A percentile compares a stretch with the other conserved stretches of the same genome.
Conservation (phyloP, 2,797 vertebrate genomes). For the Poecilia gillii region DNA sequence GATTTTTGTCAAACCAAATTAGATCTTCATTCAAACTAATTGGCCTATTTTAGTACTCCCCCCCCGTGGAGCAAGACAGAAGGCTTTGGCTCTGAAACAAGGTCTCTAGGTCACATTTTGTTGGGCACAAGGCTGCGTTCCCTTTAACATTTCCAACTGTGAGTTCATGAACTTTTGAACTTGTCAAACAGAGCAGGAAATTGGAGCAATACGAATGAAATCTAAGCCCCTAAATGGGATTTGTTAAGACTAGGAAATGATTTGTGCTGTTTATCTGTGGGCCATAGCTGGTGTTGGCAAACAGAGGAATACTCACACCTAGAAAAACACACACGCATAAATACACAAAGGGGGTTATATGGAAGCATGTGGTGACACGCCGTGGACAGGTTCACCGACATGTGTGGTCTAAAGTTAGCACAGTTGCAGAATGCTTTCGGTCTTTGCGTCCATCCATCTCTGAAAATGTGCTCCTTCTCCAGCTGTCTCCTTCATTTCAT, state of each 20-base stretch:
- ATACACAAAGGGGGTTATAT: slow-evolving; percentile 49
- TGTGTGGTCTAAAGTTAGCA: slow-evolving; percentile 81
- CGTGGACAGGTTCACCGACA: slow-evolving; percentile 74
- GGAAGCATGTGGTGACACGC: slow-evolving; percentile 72
- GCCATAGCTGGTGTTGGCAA: slow-evolving; percentile 38
- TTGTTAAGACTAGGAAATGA: slow-evolving; percentile 51
- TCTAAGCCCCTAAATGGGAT: slow-evolving; percentile 49
- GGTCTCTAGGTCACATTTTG: slow-evolving; percentile 75
- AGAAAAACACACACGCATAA: slow-evolving; percentile 1
- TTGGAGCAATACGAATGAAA: slow-evolving; percentile 68
- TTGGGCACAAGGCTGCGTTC: slow-evolving; percentile 64
- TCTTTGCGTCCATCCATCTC: slow-evolving; percentile 66
- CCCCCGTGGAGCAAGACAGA: slow-evolving; percentile 45
- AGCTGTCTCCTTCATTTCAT: slow-evolving; percentile 80
- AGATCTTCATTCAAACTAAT: slow-evolving; percentile 64
- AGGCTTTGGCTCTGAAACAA: slow-evolving; percentile 59
- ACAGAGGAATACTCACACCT: slow-evolving; percentile 36
- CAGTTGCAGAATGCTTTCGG: slow-evolving; percentile 67
- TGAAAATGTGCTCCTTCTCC: slow-evolving; percentile 60
- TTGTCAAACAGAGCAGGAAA: slow-evolving; percentile 50
- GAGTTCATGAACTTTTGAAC: slow-evolving; percentile 75
- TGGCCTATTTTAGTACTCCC: slow-evolving; percentile 63
- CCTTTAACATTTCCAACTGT: slow-evolving; percentile 69
- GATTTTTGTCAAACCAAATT: slow-evolving; percentile 55
- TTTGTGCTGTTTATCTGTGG: slow-evolving; percentile 55